These are phyloP conservation scores for Omphaloscelis lunosa DNA, from an alignment of 2,888 invertebrate genomes.

Conservation along the genomic window DNA sequence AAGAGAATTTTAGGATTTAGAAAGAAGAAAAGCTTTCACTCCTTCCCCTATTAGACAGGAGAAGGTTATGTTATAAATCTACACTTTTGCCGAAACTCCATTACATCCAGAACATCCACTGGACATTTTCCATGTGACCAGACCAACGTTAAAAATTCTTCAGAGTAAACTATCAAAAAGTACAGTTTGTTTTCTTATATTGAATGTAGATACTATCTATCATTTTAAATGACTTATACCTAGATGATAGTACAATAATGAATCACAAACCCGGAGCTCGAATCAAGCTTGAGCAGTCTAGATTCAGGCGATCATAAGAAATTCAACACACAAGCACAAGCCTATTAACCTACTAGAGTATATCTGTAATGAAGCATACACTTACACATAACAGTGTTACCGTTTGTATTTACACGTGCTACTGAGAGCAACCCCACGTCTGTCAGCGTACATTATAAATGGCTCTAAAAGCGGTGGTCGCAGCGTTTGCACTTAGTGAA, in stretches of 20 bases:
- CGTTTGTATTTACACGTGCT: constrained; percentile 48
- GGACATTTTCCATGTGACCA: neutral
- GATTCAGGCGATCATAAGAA: constrained; percentile 16
- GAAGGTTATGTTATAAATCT: neutral
- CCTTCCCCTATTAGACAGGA: neutral
- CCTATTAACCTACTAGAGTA: constrained; percentile 50
- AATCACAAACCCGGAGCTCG: neutral
- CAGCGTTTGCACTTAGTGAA: constrained; percentile 70
- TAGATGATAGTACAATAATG: neutral
- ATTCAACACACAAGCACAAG: constrained; percentile 25
- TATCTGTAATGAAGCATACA: constrained; percentile 54
- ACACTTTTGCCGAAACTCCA: neutral
- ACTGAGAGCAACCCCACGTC: constrained; percentile 52
- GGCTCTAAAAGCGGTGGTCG: constrained; percentile 72
- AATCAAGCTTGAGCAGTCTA: neutral
- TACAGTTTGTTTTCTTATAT: neutral
- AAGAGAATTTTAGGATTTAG: neutral
- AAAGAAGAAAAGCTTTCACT: neutral
- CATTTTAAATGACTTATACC: neutral
- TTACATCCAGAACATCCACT: too few relatives aligned
- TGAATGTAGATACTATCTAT: neutral
- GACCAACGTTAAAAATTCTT: neutral
- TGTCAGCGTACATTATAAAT: constrained; percentile 71
- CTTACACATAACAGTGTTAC: constrained; percentile 50
- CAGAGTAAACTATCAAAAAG: neutral